Percentiles rank a stretch among this genome's conserved stretches.
These are phyloP conservation scores for Ceratosolen solmsi DNA, from an alignment of 1,140 invertebrate species.

Conservation along the genomic window DNA sequence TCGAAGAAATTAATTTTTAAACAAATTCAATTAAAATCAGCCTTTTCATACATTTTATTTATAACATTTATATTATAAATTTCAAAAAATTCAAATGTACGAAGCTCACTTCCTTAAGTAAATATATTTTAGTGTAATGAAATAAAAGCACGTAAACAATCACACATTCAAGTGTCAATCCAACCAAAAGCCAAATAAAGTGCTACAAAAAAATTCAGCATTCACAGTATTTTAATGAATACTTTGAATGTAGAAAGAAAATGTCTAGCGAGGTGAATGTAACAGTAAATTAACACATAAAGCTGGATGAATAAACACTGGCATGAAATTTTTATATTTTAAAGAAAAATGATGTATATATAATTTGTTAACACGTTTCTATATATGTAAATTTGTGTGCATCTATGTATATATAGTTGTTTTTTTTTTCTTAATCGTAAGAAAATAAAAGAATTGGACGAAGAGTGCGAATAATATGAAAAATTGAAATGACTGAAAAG, in stretches of 20 bases:
- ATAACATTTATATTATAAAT: too few species aligned
- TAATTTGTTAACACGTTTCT: not conserved
- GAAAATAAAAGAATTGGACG: too few species aligned
- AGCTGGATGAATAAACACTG: not conserved
- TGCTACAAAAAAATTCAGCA: conserved; percentile 27
- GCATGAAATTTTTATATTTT: not conserved
- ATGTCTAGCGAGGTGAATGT: conserved; percentile 25
- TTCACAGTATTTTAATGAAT: conserved; percentile 35
- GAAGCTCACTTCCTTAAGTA: too few species aligned
- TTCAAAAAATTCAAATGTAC: too few species aligned
- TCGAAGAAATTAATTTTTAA: too few species aligned
- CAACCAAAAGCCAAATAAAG: conserved; percentile 10
- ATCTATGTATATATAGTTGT: too few species aligned
- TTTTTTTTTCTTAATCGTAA: too few species aligned
- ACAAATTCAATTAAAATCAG: too few species aligned
- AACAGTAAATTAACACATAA: conserved; percentile 38
- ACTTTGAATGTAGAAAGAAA: conserved; percentile 20
- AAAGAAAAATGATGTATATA: not conserved
- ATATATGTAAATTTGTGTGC: too few species aligned
- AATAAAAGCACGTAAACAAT: conserved; percentile 15
- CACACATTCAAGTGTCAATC: conserved; percentile 31
- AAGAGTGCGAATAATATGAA: too few species aligned
- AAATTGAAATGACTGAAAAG: too few species aligned
- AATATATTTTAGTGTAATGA: conserved; percentile 2
- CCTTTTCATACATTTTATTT: too few species aligned